These are phyloP conservation scores for Catharus fuscescens DNA, from an alignment of 2,113 vertebrate species.

Conservation along the genomic window DNA sequence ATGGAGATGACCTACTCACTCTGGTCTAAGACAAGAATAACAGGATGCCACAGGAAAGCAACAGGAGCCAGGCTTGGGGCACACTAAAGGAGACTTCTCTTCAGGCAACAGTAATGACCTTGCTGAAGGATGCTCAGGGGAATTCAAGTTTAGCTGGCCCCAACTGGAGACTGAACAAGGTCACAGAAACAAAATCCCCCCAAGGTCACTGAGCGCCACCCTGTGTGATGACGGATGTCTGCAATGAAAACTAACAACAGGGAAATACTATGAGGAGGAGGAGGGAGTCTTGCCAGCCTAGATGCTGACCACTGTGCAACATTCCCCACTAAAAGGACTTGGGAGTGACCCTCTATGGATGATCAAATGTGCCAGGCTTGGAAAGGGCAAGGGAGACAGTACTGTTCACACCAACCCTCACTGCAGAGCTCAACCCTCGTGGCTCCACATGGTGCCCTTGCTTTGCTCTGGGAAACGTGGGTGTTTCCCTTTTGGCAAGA, in stretches of 20 bases:
- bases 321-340: background rate
- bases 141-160: background rate
- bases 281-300: background rate
- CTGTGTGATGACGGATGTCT: background rate
- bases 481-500: background rate
- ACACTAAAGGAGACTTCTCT: background rate
- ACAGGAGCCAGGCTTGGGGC: background rate
- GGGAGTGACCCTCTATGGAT: fast-evolving
- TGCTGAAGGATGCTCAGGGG: background rate
- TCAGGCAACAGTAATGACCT: background rate
- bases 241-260: background rate
- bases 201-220: background rate
- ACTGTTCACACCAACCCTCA: fast-evolving
- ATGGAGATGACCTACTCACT: background rate
- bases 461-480: background rate
- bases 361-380: background rate
- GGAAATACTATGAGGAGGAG: background rate
- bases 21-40: background rate
- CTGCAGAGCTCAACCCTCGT: fast-evolving
- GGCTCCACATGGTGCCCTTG: background rate
- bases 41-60: background rate
- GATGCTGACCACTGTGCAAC: background rate
- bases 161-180: background rate
- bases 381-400: background rate
- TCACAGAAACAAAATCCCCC: background rate